Percentiles rank a stretch among this genome's conserved stretches.
These are phyloP conservation scores for Octodonta nipae DNA, from an alignment of 2,888 invertebrate genomes.

Conservation along the genomic window DNA sequence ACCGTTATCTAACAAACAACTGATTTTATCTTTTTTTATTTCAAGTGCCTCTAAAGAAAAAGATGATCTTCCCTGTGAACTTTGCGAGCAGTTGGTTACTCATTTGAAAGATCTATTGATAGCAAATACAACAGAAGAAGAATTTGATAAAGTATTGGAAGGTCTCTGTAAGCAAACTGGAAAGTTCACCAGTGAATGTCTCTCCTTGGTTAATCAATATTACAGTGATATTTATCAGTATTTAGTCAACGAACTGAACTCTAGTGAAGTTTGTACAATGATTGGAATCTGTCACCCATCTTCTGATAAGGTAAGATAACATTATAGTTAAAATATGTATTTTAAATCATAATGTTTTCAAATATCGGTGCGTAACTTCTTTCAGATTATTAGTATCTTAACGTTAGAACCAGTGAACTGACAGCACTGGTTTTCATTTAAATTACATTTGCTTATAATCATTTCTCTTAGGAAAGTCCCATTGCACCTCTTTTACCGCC, in stretches of 20 bases:
- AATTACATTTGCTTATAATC: no score
- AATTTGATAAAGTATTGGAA: conserved; percentile 63
- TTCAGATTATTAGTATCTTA: no score
- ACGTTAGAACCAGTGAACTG: no score
- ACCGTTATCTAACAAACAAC: no score
- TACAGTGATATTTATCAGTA: conserved; percentile 59
- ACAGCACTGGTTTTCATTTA: no score
- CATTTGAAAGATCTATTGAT: conserved; percentile 68
- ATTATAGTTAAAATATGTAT: no score
- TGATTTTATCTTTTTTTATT: neutral
- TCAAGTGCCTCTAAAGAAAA: conserved; percentile 11
- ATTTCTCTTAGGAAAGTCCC: conserved; percentile 6
- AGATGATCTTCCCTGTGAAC: conserved; percentile 65
- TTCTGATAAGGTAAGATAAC: no score
- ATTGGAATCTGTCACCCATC: conserved; percentile 55
- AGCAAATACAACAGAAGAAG: conserved; percentile 71
- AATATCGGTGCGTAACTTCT: no score
- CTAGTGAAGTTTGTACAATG: conserved; percentile 54
- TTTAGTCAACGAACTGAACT: conserved; percentile 54
- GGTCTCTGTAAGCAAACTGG: conserved; percentile 72
- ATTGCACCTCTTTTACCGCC: conserved; percentile 12
- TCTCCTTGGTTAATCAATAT: conserved; percentile 64
- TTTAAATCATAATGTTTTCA: no score
- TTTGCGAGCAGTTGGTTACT: conserved; percentile 69
- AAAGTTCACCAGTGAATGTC: conserved; percentile 60